Percentiles rank a stretch among this genome's conserved stretches.
Conservation (phyloP, 2,113 vertebrate genomes). For the Hypomesus transpacificus region DNA sequence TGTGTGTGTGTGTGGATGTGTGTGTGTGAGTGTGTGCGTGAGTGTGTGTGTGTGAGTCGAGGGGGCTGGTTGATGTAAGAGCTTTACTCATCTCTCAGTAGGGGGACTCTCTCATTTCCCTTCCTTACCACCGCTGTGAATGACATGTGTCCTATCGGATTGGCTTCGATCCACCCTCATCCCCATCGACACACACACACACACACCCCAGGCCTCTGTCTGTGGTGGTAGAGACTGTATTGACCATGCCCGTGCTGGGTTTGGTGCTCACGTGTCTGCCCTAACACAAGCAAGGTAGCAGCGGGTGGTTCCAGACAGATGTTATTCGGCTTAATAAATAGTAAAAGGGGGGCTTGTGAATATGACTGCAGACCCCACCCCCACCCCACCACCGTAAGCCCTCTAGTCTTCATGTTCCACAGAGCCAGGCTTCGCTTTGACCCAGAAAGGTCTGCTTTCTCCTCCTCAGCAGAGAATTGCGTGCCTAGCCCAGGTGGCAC, state of each 20-base stretch:
- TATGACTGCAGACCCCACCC: not conserved
- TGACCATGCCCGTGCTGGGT: not conserved
- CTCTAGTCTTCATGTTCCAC: conserved; percentile 4
- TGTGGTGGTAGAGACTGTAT: not conserved
- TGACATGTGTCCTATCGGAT: too few relatives aligned
- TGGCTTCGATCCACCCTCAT: conserved; percentile 10
- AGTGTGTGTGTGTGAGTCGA: not conserved
- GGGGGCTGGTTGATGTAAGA: not conserved
- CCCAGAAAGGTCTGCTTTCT: not conserved
- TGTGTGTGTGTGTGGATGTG: conserved; percentile 16
- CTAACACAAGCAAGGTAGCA: too few relatives aligned
- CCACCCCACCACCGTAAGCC: not conserved
- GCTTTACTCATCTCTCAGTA: conserved; percentile 8
- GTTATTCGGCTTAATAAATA: not conserved
- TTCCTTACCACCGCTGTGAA: too few relatives aligned
- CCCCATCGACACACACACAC: not conserved
- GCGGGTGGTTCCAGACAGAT: too few relatives aligned
- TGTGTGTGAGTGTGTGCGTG: not conserved
- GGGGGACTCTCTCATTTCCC: conserved; percentile 28
- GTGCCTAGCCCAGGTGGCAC: conserved; percentile 11
- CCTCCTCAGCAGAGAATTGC: not conserved
- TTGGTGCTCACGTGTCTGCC: not conserved
- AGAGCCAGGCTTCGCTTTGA: not conserved
- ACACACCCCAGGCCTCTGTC: too few relatives aligned
- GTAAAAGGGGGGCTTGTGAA: not conserved